Conservation (phyloP, 2,888 invertebrate species). For the Mesorhabditis spiculigera region DNA sequence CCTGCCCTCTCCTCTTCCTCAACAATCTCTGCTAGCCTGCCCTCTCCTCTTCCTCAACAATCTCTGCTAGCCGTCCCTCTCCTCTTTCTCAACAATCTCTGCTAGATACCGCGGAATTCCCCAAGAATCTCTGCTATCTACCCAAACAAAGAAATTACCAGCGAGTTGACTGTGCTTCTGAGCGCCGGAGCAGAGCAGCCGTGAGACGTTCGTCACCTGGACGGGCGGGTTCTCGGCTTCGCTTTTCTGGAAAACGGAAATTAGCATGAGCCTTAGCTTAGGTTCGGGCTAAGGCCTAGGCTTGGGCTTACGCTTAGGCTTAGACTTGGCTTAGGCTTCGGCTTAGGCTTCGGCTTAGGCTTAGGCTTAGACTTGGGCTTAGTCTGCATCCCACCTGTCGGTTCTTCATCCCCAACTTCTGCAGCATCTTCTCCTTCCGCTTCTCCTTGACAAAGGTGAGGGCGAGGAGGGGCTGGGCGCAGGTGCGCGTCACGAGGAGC, state of each 20-base stretch:
- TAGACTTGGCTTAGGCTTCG: too few species aligned
- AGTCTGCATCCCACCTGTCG: conserved; percentile 20
- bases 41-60: too few species aligned
- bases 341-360: too few species aligned
- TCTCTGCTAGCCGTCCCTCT: too few species aligned
- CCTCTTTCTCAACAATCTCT: too few species aligned
- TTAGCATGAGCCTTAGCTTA: not conserved
- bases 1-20: too few species aligned
- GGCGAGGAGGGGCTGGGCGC: conserved; percentile 29
- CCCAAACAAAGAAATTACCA: conserved; percentile 21
- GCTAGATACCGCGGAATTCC: not conserved
- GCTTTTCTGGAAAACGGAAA: conserved; percentile 26
- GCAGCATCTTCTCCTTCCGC: conserved; percentile 56
- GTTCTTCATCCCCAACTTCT: conserved; percentile 56
- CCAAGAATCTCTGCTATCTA: too few species aligned
- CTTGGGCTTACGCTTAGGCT: not conserved
- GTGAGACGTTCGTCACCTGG: conserved; percentile 46
- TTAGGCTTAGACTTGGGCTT: not conserved
- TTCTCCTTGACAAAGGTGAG: conserved; percentile 56
- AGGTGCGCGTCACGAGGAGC: conserved; percentile 12
- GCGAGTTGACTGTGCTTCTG: conserved; percentile 53
- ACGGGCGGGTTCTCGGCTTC: conserved; percentile 37
- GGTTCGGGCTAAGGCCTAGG: not conserved
- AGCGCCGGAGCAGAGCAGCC: conserved; percentile 52
- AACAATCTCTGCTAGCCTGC: too few species aligned